Evolutionary conservation across 2,113 vertebrate genomes (phyloP).

Genomic region (Porphyrio hochstetteri): DNA sequence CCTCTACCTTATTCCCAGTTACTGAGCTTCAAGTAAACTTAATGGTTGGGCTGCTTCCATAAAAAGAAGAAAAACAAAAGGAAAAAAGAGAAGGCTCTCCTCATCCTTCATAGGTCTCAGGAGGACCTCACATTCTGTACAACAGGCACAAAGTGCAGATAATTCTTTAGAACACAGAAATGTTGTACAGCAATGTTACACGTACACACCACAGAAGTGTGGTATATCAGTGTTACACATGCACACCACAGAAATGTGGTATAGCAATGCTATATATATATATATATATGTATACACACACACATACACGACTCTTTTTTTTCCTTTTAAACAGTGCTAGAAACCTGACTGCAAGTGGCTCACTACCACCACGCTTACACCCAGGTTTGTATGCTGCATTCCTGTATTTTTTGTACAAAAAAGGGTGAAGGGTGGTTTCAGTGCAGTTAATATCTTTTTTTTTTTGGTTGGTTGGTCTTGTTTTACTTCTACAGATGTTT

Average conservation of each 20-base stretch:
- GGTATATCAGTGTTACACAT: not conserved
- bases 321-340: not conserved
- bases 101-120: not conserved
- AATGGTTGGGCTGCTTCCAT: not conserved
- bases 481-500: not conserved
- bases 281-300: not conserved
- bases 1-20: not conserved
- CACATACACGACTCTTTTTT: not conserved
- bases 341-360: conserved; percentile 23
- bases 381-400: conserved; percentile 13
- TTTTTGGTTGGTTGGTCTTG: no score
- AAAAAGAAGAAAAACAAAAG: not conserved
- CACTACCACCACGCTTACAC: conserved; percentile 34
- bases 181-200: not conserved
- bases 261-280: not conserved
- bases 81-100: not conserved
- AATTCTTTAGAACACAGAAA: not conserved
- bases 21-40: not conserved
- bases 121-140: not conserved
- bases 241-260: not conserved
- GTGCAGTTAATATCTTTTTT: not conserved
- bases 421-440: not conserved
- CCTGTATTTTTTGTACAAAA: not conserved
- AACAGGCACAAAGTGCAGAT: not conserved
- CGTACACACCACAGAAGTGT: not conserved